Base-by-base conservation (phyloP, 2,113 vertebrate species). In the Hippocampus mohnikei region DNA sequence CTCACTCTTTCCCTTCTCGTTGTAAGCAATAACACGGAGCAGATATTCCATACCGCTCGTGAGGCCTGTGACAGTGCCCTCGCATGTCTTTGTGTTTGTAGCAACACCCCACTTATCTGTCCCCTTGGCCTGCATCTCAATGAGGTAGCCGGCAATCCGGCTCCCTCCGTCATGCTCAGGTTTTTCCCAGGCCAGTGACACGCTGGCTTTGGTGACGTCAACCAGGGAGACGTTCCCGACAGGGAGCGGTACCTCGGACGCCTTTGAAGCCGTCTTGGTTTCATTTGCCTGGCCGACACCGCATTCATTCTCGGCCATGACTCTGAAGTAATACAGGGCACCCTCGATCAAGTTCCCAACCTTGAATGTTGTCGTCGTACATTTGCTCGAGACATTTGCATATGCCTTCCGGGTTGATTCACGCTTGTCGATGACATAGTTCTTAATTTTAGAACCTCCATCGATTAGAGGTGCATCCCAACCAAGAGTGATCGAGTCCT, bases 301-400 rank as follows among this genome's bases (percentile, higher is more conserved):
- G 88, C 94, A 98, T 76, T 98, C 97, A 89, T 99, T 99, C 87
- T 98, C 96, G 85, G 97, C 97, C 95, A 96, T 96, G 75, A 99
- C 96, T 93, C 96, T 95, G 76, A 99, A 99, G 88, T 98, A 98
- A 87, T 98, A 99, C 88, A 94, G 94, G 65, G 92, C 94, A 81
- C 97, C 97, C 89, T 98, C 97, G 69, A 90, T 90, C 72, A 99
- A 93, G 85, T 98, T 96, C 76, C 95, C 95, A 72, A 98, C 94
- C 89, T 94, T 95, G 77, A 95, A 95, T 78, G 91, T 96, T 76
- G 95, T 98, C 88, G 95, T 98, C 68, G 75, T 89, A 76, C 96
- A 99, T 72, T 98, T 98, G 25, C 88, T 84, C 48, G 94, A 96
- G 33, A 98, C 94, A 70, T 98, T 98, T 72, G 95, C 94, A 88